Base-by-base conservation (phyloP, 2,113 vertebrate genomes). In the Rhodinocichla rosea region DNA sequence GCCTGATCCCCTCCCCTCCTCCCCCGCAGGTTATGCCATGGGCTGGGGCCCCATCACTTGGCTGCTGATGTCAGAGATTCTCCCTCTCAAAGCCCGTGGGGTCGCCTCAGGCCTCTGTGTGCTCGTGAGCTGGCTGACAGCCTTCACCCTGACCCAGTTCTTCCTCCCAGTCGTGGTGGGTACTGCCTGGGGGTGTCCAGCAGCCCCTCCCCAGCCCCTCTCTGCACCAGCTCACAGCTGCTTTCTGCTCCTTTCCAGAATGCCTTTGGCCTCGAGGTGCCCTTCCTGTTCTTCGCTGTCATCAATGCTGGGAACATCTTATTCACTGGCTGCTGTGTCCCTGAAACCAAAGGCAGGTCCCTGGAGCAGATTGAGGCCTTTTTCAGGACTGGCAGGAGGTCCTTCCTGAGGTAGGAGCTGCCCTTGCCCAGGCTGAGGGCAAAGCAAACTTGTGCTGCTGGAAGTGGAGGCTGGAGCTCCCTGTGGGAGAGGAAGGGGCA, bases 41-140 rank as follows among this genome's bases (percentile, higher is more conserved):
- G 99, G 99, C 95, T 99, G 99, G 99, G 99, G 99, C 10, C 99
- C 99, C 63, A 99, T 99, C 97, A 99, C 99, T 7, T 99, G 99
- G 99, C 95, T 99, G 84, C 98, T 99, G 94, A 99, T 99, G 99
- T 99, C 99, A 0, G 99, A 99, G 97, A 98, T 99, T 71, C 95
- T 99, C 90, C 99, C 99, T 1, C 97, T 99, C 91, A 98, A 97
- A 26, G 98, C 99, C 11, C 97, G 99, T 0, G 99, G 99, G 2
- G 94, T 98, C 67, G 99, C 98, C 19, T 99, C 99, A 0, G 99
- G 99, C 2, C 96, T 99, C 57, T 99, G 99, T 2, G 99, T 99
- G 3, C 94, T 98, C 0, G 97, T 99, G 94, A 99, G 99, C 98
- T 99, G 99, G 99, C 63, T 99, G 92, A 99, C 99, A 0, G 99